Evolutionary conservation across 2,888 invertebrate genomes (phyloP).

Genomic region (Zygothrica quintamaculata): DNA sequence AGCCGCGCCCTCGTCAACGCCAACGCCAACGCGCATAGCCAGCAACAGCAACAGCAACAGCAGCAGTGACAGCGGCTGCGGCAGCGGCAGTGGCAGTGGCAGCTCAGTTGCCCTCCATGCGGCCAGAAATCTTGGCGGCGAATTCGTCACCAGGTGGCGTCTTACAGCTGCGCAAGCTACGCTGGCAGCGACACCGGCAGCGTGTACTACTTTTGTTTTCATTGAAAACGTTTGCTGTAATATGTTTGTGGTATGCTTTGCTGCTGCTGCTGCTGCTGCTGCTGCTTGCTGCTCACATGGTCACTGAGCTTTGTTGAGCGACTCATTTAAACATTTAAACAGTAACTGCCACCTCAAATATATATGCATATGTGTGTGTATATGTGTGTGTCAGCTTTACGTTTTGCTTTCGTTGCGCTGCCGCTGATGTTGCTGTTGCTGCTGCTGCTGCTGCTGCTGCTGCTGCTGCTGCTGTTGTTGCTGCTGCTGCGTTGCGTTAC

Average conservation of each 20-base stretch:
- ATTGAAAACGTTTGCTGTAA: constrained; percentile 79
- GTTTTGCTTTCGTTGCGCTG: constrained; percentile 28
- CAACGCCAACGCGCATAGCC: constrained; percentile 48
- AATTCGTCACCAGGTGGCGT: constrained; percentile 70
- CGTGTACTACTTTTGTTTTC: constrained; percentile 79
- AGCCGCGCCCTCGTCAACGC: constrained; percentile 75
- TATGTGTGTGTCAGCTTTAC: constrained; percentile 35
- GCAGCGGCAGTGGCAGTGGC: constrained; percentile 16
- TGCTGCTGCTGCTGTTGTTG: constrained; percentile 29
- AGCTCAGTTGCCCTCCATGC: constrained; percentile 65
- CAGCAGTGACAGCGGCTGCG: constrained; percentile 7
- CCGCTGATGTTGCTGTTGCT: constrained; percentile 15
- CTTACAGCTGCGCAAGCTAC: constrained; percentile 47
- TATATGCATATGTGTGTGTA: constrained; percentile 7
- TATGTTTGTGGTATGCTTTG: constrained; percentile 74
- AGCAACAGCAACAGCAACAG: constrained; percentile 15
- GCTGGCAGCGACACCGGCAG: constrained; percentile 42
- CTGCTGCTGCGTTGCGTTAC: constrained; percentile 31
- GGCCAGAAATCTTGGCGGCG: constrained; percentile 61
- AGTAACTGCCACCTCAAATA: constrained; percentile 12
- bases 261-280: constrained; percentile 45
- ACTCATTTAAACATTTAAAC: constrained; percentile 62
- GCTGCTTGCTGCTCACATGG: constrained; percentile 69
- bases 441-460: constrained; percentile 27
- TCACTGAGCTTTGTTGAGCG: constrained; percentile 73